A percentile compares a stretch with the other conserved stretches of the same genome.
Conservation (phyloP, 2,797 vertebrate species). For the Notoglanidium macrostoma region DNA sequence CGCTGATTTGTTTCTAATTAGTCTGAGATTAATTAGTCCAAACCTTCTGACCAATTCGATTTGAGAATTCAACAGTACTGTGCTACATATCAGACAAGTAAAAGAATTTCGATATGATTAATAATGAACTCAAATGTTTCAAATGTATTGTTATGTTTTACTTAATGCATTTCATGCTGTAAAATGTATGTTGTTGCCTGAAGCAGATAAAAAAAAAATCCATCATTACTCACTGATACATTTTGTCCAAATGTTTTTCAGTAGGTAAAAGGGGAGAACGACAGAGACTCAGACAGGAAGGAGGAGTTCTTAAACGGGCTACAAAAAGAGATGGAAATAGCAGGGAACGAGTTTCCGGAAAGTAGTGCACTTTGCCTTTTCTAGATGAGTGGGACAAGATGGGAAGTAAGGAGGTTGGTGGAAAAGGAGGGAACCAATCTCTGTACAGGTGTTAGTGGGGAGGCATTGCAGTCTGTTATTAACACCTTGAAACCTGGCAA, state of each 20-base stretch:
- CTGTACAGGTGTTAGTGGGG: constrained; percentile 82
- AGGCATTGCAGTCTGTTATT: constrained; percentile 78
- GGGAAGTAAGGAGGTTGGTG: constrained; percentile 55
- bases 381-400: constrained; percentile 45
- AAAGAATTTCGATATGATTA: neutral
- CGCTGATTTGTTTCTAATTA: neutral
- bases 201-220: neutral
- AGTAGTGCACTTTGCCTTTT: neutral
- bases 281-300: constrained; percentile 24
- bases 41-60: neutral
- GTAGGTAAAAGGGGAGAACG: neutral
- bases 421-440: constrained; percentile 52
- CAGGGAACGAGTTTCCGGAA: neutral
- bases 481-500: constrained; percentile 76
- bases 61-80: neutral
- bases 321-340: constrained; percentile 15
- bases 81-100: neutral
- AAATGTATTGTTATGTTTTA: neutral
- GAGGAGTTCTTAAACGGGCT: constrained; percentile 25
- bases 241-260: neutral
- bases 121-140: neutral
- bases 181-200: neutral
- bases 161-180: neutral
- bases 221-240: neutral
- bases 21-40: neutral